A percentile compares a stretch with the other conserved stretches of the same genome.
Conservation (phyloP, 2,888 invertebrate genomes). For the Aromia moschata region DNA sequence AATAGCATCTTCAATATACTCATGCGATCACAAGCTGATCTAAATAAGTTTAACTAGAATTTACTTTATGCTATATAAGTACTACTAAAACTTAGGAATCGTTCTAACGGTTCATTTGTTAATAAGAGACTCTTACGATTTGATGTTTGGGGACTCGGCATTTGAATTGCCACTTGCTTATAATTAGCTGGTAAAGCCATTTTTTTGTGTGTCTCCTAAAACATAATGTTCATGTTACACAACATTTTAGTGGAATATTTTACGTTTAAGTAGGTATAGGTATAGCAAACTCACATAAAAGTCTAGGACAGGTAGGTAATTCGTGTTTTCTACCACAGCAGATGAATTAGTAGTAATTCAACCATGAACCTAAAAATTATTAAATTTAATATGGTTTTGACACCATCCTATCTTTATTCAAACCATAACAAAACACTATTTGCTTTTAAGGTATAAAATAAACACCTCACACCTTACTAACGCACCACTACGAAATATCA, state of each 20-base stretch:
- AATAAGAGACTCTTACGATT: constrained; percentile 70
- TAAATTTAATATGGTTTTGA: no score
- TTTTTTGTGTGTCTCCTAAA: constrained; percentile 30
- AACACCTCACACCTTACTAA: no score
- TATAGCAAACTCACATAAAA: neutral
- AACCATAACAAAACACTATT: no score
- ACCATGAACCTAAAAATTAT: no score
- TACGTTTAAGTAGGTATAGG: neutral
- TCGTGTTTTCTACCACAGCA: neutral
- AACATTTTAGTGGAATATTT: neutral
- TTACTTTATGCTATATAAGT: constrained; percentile 32
- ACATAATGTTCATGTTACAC: neutral
- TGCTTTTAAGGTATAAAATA: no score
- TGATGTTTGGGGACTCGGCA: constrained; percentile 75
- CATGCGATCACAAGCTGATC: constrained; percentile 55
- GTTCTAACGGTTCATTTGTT: constrained; percentile 21
- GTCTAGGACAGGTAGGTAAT: neutral
- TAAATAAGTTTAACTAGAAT: constrained; percentile 40
- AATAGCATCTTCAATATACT: constrained; percentile 46
- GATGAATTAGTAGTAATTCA: no score
- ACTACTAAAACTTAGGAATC: constrained; percentile 33
- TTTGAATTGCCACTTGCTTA: constrained; percentile 83
- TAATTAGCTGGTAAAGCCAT: constrained; percentile 88
- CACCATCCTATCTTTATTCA: no score
- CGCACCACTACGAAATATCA: no score